These are phyloP conservation scores for Aegypius monachus DNA, from an alignment of 2,113 vertebrate genomes.

Conservation along the genomic window DNA sequence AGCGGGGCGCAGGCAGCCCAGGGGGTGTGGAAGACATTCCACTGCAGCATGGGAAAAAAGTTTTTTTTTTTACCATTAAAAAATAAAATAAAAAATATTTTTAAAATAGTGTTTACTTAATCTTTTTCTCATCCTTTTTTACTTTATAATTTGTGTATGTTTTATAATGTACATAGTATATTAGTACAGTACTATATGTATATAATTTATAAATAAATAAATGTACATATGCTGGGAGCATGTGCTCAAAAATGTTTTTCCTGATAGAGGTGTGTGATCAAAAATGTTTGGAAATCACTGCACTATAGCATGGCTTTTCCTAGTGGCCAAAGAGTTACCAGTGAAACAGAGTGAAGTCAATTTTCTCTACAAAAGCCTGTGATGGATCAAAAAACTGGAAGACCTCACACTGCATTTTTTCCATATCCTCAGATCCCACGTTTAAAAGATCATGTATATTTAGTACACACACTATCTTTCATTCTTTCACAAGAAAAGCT, in stretches of 20 bases:
- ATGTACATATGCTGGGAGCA: fast-evolving
- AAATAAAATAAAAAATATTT: neutral
- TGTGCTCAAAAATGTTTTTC: neutral
- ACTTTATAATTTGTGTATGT: neutral
- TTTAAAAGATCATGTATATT: neutral
- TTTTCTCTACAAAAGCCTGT: neutral
- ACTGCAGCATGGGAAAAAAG: neutral
- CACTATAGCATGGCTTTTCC: neutral
- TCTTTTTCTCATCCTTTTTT: neutral
- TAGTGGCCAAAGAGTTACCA: neutral
- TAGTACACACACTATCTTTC: neutral
- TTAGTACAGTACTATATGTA: neutral
- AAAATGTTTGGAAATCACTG: neutral
- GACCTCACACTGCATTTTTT: neutral
- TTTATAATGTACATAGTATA: neutral
- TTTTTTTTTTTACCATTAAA: neutral
- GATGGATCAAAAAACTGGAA: neutral
- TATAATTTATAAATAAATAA: neutral
- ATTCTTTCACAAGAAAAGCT: neutral
- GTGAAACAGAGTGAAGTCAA: neutral
- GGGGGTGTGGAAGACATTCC: too few relatives aligned
- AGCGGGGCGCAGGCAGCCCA: too few relatives aligned
- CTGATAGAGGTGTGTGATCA: neutral
- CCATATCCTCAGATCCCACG: neutral
- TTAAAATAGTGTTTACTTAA: neutral